Base-by-base conservation (phyloP, 2,888 invertebrate species). In the Drosophila helvetica region DNA sequence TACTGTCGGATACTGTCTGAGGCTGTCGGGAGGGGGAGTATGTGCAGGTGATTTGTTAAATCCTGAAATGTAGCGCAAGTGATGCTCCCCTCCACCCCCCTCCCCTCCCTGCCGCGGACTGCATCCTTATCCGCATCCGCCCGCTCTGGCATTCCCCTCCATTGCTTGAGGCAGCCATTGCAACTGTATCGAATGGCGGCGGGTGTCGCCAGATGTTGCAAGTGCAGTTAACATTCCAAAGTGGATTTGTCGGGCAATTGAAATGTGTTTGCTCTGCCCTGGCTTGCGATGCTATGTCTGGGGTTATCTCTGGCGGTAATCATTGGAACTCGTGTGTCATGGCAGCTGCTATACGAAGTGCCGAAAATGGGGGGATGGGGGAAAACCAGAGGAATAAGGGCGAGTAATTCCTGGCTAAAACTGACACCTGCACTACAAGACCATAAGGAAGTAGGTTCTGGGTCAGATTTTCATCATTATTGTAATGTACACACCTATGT, bases 41-140 rank as follows among this genome's bases (percentile, higher is more conserved):
- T 64, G 67, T 75, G 56, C 69, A 61, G 82, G 72, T 79, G 80
- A 85, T 82, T 87, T 82, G 82, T 85, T 70, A 77, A 81, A 66
- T 65, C 82, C 85, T 67, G 79, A 80, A 86, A 77, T 66, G 81
- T 79, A 58, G 51, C 54, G 48, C 47, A 42, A 45, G 54, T 54
- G 47, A 63, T 46, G 74, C 67, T 71, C 66, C 15, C n/a, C 5
- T 2, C 12, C 33, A 12, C 2, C 10, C 4, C 30, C 12, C 3
- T 0, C 30, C 10, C 38, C 5, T 0, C 15, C 38, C 38, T 15
- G 38, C 79, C 68, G 56, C 66, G 75, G 65, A 59, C 22, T 45
- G 30, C 30, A 6, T 15, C 46, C 12, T 12, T 12, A 66, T 54
- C 27, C 19, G 17, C 66, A 33, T 30, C 33, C 51, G 30, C 22